Percentiles rank a stretch among this genome's conserved stretches.
These are phyloP conservation scores for Heliconius congener DNA, from an alignment of 1,140 invertebrate species.

Conservation along the genomic window DNA sequence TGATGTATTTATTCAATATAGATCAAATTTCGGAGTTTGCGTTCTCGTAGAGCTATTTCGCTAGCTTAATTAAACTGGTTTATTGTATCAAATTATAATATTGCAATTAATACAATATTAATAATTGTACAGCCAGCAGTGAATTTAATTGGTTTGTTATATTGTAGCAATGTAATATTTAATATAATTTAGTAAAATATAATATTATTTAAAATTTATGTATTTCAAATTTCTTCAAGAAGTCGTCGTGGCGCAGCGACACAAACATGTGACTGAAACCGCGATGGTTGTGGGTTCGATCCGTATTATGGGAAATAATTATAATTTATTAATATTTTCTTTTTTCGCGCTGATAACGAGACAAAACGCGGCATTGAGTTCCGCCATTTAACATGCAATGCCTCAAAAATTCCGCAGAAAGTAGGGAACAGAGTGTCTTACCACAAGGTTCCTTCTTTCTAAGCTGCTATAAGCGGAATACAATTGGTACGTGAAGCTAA, in stretches of 20 bases:
- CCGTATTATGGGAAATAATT: too few relatives aligned
- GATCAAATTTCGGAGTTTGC: conserved; percentile 10
- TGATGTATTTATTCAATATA: neutral
- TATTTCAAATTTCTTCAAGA: neutral
- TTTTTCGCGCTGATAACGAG: too few relatives aligned
- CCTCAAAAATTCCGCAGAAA: too few relatives aligned
- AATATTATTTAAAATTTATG: neutral
- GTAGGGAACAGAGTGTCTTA: too few relatives aligned
- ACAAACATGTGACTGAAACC: too few relatives aligned
- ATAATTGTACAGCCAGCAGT: neutral
- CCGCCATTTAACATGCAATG: too few relatives aligned
- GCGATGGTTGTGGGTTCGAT: too few relatives aligned
- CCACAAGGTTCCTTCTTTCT: too few relatives aligned
- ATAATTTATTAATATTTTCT: too few relatives aligned
- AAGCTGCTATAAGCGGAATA: too few relatives aligned
- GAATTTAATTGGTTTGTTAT: neutral
- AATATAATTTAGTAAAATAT: neutral
- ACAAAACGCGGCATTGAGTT: too few relatives aligned
- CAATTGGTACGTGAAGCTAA: too few relatives aligned
- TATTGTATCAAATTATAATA: neutral
- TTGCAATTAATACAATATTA: conserved; percentile 7
- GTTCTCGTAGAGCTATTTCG: neutral
- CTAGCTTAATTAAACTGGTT: neutral
- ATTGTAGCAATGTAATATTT: neutral
- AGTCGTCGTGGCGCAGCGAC: accelerated